Base-by-base conservation (phyloP, 2,113 vertebrate species). In the Neogobius melanostomus region DNA sequence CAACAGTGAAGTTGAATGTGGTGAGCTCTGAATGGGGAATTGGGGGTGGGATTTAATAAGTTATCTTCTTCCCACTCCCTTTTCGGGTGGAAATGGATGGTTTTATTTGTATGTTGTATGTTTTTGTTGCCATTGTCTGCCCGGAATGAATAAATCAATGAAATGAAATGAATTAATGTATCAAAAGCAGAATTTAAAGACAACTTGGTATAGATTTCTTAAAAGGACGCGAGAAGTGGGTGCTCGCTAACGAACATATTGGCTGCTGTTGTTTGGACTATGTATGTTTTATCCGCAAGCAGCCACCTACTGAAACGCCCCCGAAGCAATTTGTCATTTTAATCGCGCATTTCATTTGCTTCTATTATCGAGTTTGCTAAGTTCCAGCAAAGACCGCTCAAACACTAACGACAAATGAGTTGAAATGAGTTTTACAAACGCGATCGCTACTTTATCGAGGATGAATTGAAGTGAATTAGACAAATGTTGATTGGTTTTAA, bases 281-380 rank as follows among this genome's bases (percentile, higher is more conserved):
- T 16, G 16, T 11, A 21, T 56, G 53, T 56, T 56, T 59, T 42
- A 59, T 59, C 56, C 44, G n/a, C 59, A 44, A 61, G n/a, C 44
- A 3, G 36, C 5, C 17, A 12, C 9, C 17, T 17, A 36, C 59
- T 8, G 14, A 61, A 45, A 43, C 10, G 59, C 7, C 59, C 16
- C 42, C 6, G 42, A 2, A n/a, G 59, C 44, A 42, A 61, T 61
- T 61, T 59, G 28, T 59, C 14, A 59, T 59, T 59, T 59, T 59
- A 59, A 59, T 59, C 42, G 28, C 10, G 56, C 56, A 42, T 61
- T 42, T 61, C 7, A 61, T 61, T 61, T 44, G 14, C 14, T 10
- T 7, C 14, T 43, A 44, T 61, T 42, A 61, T 44, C n/a, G 14
- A 1, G 11, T 42, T n/a, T 43, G 43, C 43, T 61, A 5, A 8